These are phyloP conservation scores for Anniella stebbinsi DNA, from an alignment of 2,797 vertebrate species.

Conservation along the genomic window DNA sequence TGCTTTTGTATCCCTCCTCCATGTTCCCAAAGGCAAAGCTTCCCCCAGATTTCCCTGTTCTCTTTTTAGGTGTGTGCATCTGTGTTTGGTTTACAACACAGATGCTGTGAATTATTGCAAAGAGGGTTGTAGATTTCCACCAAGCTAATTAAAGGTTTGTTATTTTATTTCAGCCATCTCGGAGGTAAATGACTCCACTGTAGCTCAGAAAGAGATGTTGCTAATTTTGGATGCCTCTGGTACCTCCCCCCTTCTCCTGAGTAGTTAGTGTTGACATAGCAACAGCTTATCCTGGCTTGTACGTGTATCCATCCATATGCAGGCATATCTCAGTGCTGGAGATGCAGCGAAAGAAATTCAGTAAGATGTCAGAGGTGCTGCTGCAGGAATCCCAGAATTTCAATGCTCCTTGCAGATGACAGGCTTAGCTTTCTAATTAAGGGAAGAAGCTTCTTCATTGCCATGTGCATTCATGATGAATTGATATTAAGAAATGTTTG, in stretches of 20 bases:
- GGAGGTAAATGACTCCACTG: background rate
- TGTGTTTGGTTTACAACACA: slow-evolving; percentile 25
- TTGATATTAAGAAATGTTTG: slow-evolving; percentile 16
- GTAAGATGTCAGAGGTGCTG: background rate
- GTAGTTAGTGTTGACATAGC: slow-evolving; percentile 51
- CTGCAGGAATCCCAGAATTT: slow-evolving; percentile 4
- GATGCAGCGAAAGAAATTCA: slow-evolving; percentile 16
- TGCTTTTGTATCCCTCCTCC: background rate
- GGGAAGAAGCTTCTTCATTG: background rate
- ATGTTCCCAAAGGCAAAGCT: slow-evolving; percentile 26
- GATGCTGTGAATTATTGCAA: slow-evolving; percentile 45
- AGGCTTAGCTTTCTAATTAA: slow-evolving; percentile 19
- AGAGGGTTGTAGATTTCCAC: slow-evolving; percentile 25
- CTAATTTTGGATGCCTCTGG: slow-evolving; percentile 42
- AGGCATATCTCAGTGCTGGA: background rate
- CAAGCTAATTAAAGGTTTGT: slow-evolving; percentile 51
- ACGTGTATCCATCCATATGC: background rate
- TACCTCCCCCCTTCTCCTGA: slow-evolving; percentile 41
- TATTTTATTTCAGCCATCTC: slow-evolving; percentile 40
- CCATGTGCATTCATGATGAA: background rate
- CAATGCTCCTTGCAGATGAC: background rate
- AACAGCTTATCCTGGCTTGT: background rate
- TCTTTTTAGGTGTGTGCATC: background rate
- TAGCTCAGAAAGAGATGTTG: slow-evolving; percentile 41
- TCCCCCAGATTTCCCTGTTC: background rate